phyloP scores from a whole-genome alignment of 2,797 vertebrate species.

The Mallotus villosus region DNA sequence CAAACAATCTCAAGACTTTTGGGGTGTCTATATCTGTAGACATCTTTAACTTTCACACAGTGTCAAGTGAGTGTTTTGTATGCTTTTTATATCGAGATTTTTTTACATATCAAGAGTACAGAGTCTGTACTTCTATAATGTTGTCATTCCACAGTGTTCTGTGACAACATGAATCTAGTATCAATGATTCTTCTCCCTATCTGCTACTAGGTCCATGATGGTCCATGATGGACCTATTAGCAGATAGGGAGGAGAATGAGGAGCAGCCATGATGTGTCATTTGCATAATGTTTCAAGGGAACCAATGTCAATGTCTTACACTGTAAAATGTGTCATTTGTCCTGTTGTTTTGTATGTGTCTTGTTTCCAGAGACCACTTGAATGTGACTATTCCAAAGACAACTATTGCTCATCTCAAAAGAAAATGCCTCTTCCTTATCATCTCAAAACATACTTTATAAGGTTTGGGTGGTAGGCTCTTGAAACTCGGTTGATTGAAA shows the following conservation, averaged over 20 bases:
- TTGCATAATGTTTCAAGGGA: slow-evolving; percentile 3
- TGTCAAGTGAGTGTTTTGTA: background rate
- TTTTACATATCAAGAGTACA: background rate
- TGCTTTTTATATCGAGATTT: background rate
- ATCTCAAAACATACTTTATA: background rate
- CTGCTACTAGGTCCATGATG: background rate
- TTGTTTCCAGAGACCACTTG: slow-evolving; percentile 8
- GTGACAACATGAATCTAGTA: background rate
- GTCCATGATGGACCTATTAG: background rate
- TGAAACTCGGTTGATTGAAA: too few species aligned
- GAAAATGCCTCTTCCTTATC: background rate
- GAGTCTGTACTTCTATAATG: too few species aligned
- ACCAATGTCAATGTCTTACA: slow-evolving; percentile 10
- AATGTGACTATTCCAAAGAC: slow-evolving; percentile 16
- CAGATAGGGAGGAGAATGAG: too few species aligned
- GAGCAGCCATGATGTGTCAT: background rate
- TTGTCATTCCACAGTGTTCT: background rate
- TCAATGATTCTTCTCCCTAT: background rate
- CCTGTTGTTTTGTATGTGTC: background rate
- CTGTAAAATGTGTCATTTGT: background rate
- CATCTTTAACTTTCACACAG: background rate
- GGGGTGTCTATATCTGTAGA: background rate
- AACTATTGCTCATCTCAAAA: background rate
- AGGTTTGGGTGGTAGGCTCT: too few species aligned
- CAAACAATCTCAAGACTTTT: background rate